These are phyloP conservation scores for Pluvianellus socialis DNA, from an alignment of 2,113 vertebrate genomes.

Conservation along the genomic window DNA sequence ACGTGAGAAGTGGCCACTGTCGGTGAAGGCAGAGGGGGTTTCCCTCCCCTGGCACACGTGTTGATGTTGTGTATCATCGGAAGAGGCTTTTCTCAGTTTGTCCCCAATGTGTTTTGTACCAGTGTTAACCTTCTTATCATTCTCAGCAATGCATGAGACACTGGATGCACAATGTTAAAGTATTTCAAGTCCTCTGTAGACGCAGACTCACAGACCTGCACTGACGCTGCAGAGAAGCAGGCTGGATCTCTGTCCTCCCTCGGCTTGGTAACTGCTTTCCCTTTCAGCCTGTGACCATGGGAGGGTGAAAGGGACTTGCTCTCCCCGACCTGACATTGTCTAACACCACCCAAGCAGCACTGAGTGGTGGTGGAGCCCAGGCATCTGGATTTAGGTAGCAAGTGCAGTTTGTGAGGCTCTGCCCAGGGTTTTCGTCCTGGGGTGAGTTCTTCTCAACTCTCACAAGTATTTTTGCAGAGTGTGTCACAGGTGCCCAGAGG, in stretches of 20 bases:
- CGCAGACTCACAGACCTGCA: not conserved
- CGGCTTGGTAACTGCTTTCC: not conserved
- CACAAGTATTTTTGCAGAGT: not conserved
- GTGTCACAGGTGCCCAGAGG: not conserved
- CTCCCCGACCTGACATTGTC: not conserved
- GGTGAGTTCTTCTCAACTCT: not conserved
- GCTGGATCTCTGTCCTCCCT: not conserved
- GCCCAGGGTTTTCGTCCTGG: not conserved
- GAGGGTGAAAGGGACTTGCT: not conserved
- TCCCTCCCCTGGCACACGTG: not conserved
- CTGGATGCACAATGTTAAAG: not conserved
- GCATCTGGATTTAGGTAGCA: not conserved
- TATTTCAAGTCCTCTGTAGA: not conserved
- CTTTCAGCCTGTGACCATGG: not conserved
- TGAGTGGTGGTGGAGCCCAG: not conserved
- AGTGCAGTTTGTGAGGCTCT: not conserved
- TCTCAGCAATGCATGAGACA: not conserved
- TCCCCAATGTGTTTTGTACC: not conserved
- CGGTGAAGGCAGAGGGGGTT: not conserved
- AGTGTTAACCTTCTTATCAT: not conserved
- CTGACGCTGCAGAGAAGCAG: not conserved
- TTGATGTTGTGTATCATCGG: not conserved
- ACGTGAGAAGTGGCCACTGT: fast-evolving
- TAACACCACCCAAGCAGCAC: not conserved
- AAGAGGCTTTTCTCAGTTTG: constrained; percentile 2